Evolutionary conservation across 2,888 invertebrate species (phyloP).

Genomic region (Napeogenes sylphis): DNA sequence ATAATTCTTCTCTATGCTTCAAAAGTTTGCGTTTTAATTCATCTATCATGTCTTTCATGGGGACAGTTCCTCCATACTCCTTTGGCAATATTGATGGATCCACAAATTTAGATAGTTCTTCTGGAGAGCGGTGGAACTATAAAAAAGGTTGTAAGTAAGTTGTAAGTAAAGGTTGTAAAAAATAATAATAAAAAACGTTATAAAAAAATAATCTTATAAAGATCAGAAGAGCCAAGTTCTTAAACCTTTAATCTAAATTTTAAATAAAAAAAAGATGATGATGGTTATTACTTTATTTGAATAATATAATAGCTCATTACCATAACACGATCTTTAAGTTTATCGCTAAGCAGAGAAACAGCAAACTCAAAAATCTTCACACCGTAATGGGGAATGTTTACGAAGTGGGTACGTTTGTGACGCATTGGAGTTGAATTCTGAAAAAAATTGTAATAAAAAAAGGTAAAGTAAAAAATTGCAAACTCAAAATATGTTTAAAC

Average conservation of each 20-base stretch:
- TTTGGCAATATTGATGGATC: constrained; percentile 87
- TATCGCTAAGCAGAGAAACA: constrained; percentile 88
- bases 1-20: constrained; percentile 80
- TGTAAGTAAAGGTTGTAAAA: constrained; percentile 2
- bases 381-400: constrained; percentile 89
- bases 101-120: constrained; percentile 84
- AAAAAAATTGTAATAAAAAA: constrained; percentile 35
- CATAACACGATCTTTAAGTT: constrained; percentile 87
- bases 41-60: constrained; percentile 88
- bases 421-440: constrained; percentile 94
- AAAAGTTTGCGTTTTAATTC: constrained; percentile 81
- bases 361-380: constrained; percentile 90
- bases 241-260: background rate
- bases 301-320: constrained; percentile 67
- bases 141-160: constrained; percentile 15
- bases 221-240: background rate
- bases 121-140: constrained; percentile 85
- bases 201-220: background rate
- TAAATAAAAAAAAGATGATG: no score
- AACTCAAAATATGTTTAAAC: no score
- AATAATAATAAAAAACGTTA: constrained; percentile 1
- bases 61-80: constrained; percentile 92
- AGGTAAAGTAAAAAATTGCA: no score
- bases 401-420: constrained; percentile 91
- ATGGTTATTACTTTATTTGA: background rate